A percentile compares a stretch with the other conserved stretches of the same genome.
phyloP scores from a whole-genome alignment of 2,797 vertebrate genomes.

The Scarus forsteni region DNA sequence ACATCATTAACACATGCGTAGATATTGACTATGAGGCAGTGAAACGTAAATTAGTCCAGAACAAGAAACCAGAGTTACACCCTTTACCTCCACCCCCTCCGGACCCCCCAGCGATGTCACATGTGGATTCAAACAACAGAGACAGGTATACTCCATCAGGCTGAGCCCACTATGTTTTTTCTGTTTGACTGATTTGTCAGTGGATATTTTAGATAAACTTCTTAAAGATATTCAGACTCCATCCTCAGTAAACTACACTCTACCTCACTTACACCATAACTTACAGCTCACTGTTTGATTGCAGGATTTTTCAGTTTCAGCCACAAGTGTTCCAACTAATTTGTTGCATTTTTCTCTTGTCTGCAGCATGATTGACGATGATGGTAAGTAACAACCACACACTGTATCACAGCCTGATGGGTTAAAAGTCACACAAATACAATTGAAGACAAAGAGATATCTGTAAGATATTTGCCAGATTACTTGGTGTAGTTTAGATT shows the following conservation, averaged over 20 bases:
- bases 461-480: no score
- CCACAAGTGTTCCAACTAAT: constrained; percentile 23
- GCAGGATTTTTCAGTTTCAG: constrained; percentile 12
- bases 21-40: constrained; percentile 85
- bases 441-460: no score
- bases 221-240: no score
- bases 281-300: background rate
- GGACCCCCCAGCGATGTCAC: constrained; percentile 55
- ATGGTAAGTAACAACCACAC: constrained; percentile 71
- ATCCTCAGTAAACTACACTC: no score
- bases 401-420: background rate
- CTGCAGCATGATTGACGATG: constrained; percentile 66
- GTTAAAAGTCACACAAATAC: background rate
- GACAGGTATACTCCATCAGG: constrained; percentile 60
- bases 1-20: constrained; percentile 83
- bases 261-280: no score
- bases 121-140: constrained; percentile 43
- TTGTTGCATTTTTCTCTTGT: constrained; percentile 42
- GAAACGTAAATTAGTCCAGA: constrained; percentile 67
- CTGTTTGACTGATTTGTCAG: fast-evolving
- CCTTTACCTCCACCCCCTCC: constrained; percentile 71
- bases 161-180: background rate
- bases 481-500: background rate
- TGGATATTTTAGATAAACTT: background rate
- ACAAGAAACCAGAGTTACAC: constrained; percentile 21